A percentile compares a stretch with the other conserved stretches of the same genome.
Evolutionary conservation across 35 echinoderm and acorn worm species (phyloP).

Genomic region (Apostichopus japonicus): DNA sequence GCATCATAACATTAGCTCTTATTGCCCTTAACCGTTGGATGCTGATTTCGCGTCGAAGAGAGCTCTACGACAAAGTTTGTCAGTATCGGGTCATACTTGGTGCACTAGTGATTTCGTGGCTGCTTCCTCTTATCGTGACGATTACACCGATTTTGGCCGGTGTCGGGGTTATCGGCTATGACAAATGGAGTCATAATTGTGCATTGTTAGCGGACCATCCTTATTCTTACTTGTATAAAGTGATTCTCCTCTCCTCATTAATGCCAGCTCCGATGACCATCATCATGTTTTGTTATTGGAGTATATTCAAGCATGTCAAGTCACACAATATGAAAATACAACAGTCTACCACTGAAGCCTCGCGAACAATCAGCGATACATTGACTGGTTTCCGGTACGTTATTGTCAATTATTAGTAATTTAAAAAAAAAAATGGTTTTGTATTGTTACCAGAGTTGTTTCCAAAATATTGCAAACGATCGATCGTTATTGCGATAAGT

Average conservation of each 20-base stretch:
- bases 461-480: no score
- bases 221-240: constrained; percentile 13
- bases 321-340: constrained; percentile 36
- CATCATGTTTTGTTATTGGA: constrained; percentile 20
- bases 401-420: no score
- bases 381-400: neutral
- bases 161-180: constrained; percentile 63
- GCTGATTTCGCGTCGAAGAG: constrained; percentile 50
- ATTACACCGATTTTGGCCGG: constrained; percentile 41
- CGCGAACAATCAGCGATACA: constrained; percentile 14
- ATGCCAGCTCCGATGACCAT: constrained; percentile 15
- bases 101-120: constrained; percentile 52
- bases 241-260: neutral
- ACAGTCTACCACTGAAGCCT: neutral
- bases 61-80: constrained; percentile 45
- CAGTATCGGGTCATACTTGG: constrained; percentile 18
- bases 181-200: constrained; percentile 40
- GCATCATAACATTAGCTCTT: constrained; percentile 64
- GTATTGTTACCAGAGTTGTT: no score
- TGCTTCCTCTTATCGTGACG: constrained; percentile 52
- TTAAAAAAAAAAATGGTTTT: no score
- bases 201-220: constrained; percentile 12
- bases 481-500: no score
- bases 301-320: constrained; percentile 27
- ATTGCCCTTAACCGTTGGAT: constrained; percentile 72